Percentiles rank a stretch among this genome's conserved stretches.
phyloP scores from a whole-genome alignment of 2,888 invertebrate species.

The Thumatha senex region DNA sequence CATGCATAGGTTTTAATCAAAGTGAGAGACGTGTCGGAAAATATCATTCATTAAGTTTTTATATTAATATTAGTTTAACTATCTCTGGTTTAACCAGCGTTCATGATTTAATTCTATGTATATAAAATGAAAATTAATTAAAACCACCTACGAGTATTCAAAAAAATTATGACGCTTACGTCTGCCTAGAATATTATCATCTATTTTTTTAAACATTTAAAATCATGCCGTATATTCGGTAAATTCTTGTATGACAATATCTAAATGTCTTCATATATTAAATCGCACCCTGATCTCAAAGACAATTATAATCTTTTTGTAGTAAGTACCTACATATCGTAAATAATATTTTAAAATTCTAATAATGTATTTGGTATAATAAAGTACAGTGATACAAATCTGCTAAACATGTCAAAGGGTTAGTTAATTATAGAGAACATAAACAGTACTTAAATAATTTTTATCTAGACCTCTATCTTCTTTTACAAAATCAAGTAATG shows the following conservation, averaged over 20 bases:
- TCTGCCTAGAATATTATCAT: slow-evolving; percentile 20
- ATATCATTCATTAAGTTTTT: slow-evolving; percentile 8
- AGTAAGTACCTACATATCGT: neutral
- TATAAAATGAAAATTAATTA: neutral
- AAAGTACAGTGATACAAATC: neutral
- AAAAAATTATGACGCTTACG: slow-evolving; percentile 21
- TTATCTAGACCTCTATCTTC: too few species aligned
- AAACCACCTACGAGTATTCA: slow-evolving; percentile 15
- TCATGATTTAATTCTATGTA: neutral
- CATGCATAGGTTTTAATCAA: slow-evolving; percentile 43
- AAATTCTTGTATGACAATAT: slow-evolving; percentile 36
- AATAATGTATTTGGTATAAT: neutral
- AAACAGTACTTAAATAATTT: too few species aligned
- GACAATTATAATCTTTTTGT: slow-evolving; percentile 18
- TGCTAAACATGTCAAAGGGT: neutral
- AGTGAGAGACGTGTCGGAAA: slow-evolving; percentile 24
- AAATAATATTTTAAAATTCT: neutral
- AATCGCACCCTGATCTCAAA: slow-evolving; percentile 34
- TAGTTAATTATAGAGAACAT: neutral
- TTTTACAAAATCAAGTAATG: too few species aligned
- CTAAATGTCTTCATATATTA: slow-evolving; percentile 19
- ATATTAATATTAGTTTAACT: neutral
- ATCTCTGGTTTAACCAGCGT: neutral
- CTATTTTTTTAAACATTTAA: slow-evolving; percentile 22
- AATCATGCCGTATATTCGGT: slow-evolving; percentile 14